phyloP scores from a whole-genome alignment of 2,888 invertebrate species.

The Macrosiphum euphorbiae region DNA sequence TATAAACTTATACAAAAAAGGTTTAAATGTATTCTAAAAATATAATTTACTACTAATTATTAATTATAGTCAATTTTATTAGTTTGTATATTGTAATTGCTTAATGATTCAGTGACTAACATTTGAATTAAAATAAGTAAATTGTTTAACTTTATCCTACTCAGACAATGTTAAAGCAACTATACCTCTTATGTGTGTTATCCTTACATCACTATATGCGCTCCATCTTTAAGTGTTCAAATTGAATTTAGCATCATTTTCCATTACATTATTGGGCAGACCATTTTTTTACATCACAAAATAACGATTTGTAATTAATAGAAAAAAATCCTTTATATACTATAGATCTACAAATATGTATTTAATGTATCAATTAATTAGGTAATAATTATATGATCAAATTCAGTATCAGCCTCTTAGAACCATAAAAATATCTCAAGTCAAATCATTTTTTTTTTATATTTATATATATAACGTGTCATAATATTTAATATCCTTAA shows the following conservation, averaged over 20 bases:
- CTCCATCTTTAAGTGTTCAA: neutral
- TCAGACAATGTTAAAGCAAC: neutral
- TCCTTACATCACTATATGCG: neutral
- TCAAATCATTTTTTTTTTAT: neutral
- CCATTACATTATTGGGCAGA: neutral
- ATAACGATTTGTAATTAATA: neutral
- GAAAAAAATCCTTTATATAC: neutral
- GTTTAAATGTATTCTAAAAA: constrained; percentile 23
- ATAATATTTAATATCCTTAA: constrained; percentile 28
- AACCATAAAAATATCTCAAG: neutral
- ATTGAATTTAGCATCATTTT: neutral
- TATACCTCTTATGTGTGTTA: neutral
- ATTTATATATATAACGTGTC: neutral
- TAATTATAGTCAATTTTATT: neutral
- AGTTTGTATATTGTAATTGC: neutral
- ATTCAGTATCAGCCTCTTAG: neutral
- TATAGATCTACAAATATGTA: neutral
- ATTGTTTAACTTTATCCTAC: neutral
- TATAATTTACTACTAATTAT: constrained; percentile 17
- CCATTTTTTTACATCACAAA: neutral
- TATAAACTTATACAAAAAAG: neutral
- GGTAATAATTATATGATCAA: neutral
- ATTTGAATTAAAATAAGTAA: constrained; percentile 13
- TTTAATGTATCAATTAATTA: neutral
- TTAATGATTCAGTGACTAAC: constrained; percentile 4